These are phyloP conservation scores for Scolopax mira DNA, from an alignment of 2,113 vertebrate genomes.

Conservation along the genomic window DNA sequence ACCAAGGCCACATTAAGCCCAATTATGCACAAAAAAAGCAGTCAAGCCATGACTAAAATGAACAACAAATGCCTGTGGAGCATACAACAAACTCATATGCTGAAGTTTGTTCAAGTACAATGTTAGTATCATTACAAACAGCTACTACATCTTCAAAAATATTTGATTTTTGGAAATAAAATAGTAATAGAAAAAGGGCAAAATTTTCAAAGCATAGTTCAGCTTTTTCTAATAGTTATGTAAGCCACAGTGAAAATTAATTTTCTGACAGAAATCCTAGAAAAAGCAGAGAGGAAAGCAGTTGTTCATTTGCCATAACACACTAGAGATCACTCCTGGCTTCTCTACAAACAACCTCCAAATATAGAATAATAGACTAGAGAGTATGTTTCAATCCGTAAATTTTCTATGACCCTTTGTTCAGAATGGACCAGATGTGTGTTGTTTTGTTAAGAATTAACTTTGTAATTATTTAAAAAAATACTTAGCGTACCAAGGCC, in stretches of 20 bases:
- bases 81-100: background rate
- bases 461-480: constrained; percentile 48
- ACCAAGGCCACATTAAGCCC: too few relatives aligned
- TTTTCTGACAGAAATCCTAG: background rate
- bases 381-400: background rate
- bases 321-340: background rate
- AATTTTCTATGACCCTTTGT: constrained; percentile 8
- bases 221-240: background rate
- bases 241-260: background rate
- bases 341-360: background rate
- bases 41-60: background rate
- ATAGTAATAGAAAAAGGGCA: background rate
- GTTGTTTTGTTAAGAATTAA: constrained; percentile 60
- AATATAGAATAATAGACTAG: background rate
- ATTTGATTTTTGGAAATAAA: background rate
- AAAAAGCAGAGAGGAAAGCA: background rate
- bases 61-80: background rate
- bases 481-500: background rate
- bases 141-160: background rate
- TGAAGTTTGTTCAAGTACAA: background rate
- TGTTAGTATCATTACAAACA: background rate
- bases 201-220: background rate
- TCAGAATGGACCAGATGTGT: constrained; percentile 41
- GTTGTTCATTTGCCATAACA: background rate
- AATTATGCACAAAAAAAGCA: background rate